Evolutionary conservation across 1,140 invertebrate genomes (phyloP).

Genomic region (Triops cancriformis): DNA sequence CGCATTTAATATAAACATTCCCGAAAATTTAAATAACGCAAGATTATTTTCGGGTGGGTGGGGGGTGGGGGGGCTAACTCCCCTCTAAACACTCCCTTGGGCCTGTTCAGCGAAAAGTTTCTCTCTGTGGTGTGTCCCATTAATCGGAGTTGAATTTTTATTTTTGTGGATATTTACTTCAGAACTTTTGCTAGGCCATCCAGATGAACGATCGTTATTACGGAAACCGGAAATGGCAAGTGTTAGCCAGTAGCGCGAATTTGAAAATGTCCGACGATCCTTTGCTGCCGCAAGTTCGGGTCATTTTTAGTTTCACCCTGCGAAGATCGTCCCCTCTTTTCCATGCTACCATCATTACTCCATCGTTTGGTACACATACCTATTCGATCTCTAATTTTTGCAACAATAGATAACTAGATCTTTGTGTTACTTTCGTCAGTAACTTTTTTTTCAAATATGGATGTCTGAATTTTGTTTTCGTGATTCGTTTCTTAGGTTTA

Average conservation of each 20-base stretch:
- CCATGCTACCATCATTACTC: neutral
- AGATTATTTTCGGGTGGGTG: no score
- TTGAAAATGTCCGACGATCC: neutral
- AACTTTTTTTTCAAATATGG: no score
- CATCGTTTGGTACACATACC: neutral
- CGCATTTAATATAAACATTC: no score
- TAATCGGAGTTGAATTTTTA: no score
- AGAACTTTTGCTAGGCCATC: neutral
- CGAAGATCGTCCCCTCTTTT: neutral
- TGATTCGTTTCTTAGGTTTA: conserved; percentile 42
- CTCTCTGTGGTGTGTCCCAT: no score
- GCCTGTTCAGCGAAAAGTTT: no score
- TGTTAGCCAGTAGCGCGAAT: neutral
- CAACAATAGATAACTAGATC: no score
- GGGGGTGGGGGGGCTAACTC: no score
- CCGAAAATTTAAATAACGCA: no score
- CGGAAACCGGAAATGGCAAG: neutral
- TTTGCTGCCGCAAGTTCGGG: neutral
- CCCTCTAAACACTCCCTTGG: no score
- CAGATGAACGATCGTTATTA: neutral
- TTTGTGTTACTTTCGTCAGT: no score
- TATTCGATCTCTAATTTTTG: neutral
- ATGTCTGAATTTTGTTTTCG: neutral
- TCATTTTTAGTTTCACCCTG: neutral
- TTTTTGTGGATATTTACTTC: no score